Percentiles rank a stretch among this genome's conserved stretches.
Conservation (phyloP, 2,113 vertebrate genomes). For the Burhinus oedicnemus region DNA sequence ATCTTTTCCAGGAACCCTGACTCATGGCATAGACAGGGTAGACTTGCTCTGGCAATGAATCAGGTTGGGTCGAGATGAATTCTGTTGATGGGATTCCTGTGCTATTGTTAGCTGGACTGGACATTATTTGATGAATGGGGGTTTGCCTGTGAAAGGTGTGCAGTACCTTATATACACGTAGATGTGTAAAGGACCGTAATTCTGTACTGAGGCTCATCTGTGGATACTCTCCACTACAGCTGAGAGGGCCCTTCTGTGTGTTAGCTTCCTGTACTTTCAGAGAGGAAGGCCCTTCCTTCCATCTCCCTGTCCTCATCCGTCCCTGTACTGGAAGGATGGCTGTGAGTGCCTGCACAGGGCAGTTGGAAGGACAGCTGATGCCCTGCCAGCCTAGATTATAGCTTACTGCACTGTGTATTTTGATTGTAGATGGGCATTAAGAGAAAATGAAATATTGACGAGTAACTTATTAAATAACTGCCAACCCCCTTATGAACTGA, state of each 20-base stretch:
- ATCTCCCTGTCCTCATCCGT: not conserved
- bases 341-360: not conserved
- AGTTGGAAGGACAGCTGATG: not conserved
- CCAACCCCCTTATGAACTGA: not conserved
- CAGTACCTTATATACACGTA: rapidly evolving
- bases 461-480: not conserved
- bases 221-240: not conserved
- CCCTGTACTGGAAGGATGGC: rapidly evolving
- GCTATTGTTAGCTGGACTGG: not conserved
- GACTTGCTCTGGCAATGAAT: not conserved
- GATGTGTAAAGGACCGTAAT: not conserved
- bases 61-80: not conserved
- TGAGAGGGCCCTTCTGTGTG: not conserved
- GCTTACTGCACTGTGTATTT: not conserved
- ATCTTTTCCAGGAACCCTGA: not conserved
- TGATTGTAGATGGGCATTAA: not conserved
- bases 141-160: not conserved
- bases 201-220: not conserved
- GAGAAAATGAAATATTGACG: rapidly evolving
- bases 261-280: not conserved
- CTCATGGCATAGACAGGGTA: not conserved
- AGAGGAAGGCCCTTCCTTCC: not conserved
- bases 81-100: not conserved
- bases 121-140: not conserved
- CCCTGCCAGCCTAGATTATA: not conserved